A percentile compares a stretch with the other conserved stretches of the same genome.
phyloP scores from a whole-genome alignment of 2,888 invertebrate species.

The Eilema sororculum region DNA sequence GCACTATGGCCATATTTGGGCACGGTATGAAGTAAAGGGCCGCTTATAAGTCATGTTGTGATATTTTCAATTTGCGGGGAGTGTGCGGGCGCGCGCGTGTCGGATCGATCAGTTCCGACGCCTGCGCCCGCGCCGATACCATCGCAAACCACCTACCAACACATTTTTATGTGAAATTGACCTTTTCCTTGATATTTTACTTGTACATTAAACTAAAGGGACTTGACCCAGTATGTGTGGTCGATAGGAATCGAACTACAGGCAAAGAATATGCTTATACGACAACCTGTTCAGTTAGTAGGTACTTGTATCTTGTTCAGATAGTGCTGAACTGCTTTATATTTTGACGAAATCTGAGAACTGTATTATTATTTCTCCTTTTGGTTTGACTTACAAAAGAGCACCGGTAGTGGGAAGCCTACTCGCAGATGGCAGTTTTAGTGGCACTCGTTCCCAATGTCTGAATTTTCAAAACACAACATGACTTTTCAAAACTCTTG shows the following conservation, averaged over 20 bases:
- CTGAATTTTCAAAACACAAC: too few relatives aligned
- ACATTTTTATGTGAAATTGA: slow-evolving; percentile 39
- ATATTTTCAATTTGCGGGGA: slow-evolving; percentile 58
- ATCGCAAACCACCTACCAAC: slow-evolving; percentile 19
- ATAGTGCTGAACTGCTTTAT: too few relatives aligned
- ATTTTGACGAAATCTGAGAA: too few relatives aligned
- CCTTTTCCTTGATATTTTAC: slow-evolving; percentile 25
- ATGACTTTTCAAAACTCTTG: too few relatives aligned
- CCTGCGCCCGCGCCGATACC: slow-evolving; percentile 39
- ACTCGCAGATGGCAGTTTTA: too few relatives aligned
- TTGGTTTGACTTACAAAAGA: too few relatives aligned
- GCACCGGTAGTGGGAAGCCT: too few relatives aligned
- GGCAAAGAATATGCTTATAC: neutral
- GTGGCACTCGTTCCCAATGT: too few relatives aligned
- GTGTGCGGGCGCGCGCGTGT: slow-evolving; percentile 47
- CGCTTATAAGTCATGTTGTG: slow-evolving; percentile 6
- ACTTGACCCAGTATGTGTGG: neutral
- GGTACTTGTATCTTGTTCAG: too few relatives aligned
- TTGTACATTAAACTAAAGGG: neutral
- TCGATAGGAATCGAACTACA: neutral
- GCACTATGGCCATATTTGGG: neutral
- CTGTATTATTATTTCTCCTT: too few relatives aligned
- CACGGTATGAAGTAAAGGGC: neutral
- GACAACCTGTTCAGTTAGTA: neutral
- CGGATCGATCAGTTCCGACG: slow-evolving; percentile 60